These are phyloP conservation scores for Leptatherina wallacei DNA, from an alignment of 2,797 vertebrate genomes.

Conservation along the genomic window DNA sequence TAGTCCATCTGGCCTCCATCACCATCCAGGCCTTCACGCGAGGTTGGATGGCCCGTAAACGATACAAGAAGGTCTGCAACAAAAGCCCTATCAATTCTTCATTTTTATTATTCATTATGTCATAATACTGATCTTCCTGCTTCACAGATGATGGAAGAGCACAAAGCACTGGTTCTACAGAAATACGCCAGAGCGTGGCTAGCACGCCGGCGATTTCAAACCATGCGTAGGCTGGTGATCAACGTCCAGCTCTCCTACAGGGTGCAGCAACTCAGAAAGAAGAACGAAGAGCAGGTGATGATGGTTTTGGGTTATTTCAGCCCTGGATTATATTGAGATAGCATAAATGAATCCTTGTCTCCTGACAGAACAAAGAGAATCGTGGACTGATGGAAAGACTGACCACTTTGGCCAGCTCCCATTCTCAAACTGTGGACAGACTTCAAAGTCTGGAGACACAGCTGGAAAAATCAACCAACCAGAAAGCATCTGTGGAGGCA, in stretches of 20 bases:
- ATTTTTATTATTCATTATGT: background rate
- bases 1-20: slow-evolving; percentile 86
- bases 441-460: slow-evolving; percentile 88
- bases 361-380: slow-evolving; percentile 90
- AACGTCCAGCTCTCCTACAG: slow-evolving; percentile 96
- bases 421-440: slow-evolving; percentile 82
- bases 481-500: slow-evolving; percentile 83
- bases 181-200: slow-evolving; percentile 95
- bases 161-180: slow-evolving; percentile 93
- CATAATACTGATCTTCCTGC: no score
- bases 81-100: background rate
- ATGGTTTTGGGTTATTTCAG: background rate
- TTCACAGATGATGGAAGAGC: slow-evolving; percentile 89
- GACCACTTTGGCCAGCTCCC: slow-evolving; percentile 85
- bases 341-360: slow-evolving; percentile 3
- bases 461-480: slow-evolving; percentile 83
- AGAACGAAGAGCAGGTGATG: slow-evolving; percentile 92
- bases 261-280: slow-evolving; percentile 93
- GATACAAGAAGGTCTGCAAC: slow-evolving; percentile 86
- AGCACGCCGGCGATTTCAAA: slow-evolving; percentile 92
- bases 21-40: slow-evolving; percentile 92
- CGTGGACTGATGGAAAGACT: slow-evolving; percentile 90
- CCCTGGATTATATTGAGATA: background rate
- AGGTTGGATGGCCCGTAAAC: slow-evolving; percentile 90
- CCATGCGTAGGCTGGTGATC: slow-evolving; percentile 90